Percentiles rank a stretch among this genome's conserved stretches.
Evolutionary conservation across 1,140 invertebrate genomes (phyloP).

Genomic region (Streblospio benedicti): DNA sequence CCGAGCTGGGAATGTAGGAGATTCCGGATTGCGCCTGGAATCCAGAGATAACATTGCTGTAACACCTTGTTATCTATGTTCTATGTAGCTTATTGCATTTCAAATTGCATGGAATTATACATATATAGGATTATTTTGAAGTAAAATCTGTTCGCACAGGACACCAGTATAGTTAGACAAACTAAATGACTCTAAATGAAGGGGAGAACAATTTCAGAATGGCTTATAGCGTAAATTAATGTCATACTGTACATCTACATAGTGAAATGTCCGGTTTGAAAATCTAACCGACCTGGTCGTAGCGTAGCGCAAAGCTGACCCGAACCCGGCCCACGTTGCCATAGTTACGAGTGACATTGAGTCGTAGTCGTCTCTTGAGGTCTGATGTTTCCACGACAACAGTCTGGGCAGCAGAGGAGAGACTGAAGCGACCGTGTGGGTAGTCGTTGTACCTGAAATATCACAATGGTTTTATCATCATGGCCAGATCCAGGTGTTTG

Average conservation of each 20-base stretch:
- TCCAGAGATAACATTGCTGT: not conserved
- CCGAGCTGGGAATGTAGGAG: constrained; percentile 17
- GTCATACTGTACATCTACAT: too few relatives aligned
- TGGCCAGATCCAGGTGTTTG: not conserved
- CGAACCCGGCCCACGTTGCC: constrained; percentile 35
- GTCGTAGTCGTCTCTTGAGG: constrained; percentile 24
- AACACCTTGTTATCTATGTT: too few relatives aligned
- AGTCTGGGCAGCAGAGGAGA: constrained; percentile 25
- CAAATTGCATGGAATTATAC: too few relatives aligned
- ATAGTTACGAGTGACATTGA: constrained; percentile 35
- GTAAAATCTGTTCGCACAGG: too few relatives aligned
- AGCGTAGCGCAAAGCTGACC: constrained; percentile 28
- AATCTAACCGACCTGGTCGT: constrained; percentile 36
- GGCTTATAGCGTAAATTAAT: too few relatives aligned
- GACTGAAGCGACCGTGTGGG: constrained; percentile 39
- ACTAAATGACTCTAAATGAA: too few relatives aligned
- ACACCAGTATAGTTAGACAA: too few relatives aligned
- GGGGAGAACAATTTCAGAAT: too few relatives aligned
- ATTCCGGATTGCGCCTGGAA: constrained; percentile 23
- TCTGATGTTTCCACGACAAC: constrained; percentile 29
- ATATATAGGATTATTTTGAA: too few relatives aligned
- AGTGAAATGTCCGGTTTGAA: too few relatives aligned
- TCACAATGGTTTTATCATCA: too few relatives aligned
- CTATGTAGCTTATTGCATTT: too few relatives aligned
- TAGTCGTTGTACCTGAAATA: constrained; percentile 38